Percentiles rank a stretch among this genome's conserved stretches.
Conservation (phyloP, 1,140 invertebrate species). For the Wiebesia pumilae region DNA sequence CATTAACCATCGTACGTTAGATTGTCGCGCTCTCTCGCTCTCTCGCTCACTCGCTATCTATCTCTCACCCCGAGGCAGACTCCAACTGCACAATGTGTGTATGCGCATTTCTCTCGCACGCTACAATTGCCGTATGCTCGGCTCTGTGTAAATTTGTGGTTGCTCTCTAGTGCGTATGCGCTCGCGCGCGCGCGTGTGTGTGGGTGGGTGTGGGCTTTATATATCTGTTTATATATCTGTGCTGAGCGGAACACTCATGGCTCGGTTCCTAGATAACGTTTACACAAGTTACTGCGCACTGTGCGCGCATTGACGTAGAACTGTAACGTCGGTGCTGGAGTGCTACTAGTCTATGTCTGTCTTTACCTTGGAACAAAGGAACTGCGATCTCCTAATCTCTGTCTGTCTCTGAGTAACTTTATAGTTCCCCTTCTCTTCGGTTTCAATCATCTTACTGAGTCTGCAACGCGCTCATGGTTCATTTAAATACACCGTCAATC, state of each 20-base stretch:
- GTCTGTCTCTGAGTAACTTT: conserved; percentile 17
- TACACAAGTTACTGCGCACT: conserved; percentile 47
- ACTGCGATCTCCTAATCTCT: conserved; percentile 38
- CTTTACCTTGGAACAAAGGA: conserved; percentile 32
- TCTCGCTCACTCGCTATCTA: background rate
- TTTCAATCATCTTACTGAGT: conserved; percentile 35
- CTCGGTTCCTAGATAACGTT: conserved; percentile 53
- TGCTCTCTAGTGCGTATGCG: too few relatives aligned
- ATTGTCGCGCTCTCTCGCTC: conserved; percentile 16
- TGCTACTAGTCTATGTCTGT: background rate
- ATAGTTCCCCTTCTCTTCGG: background rate
- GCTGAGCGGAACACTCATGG: background rate
- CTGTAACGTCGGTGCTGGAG: background rate
- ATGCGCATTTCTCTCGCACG: background rate
- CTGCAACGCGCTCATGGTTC: background rate
- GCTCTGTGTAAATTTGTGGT: conserved; percentile 35
- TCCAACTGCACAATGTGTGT: too few relatives aligned
- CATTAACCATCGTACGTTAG: conserved; percentile 54
- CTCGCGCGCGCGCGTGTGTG: background rate
- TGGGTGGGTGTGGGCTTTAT: too few relatives aligned
- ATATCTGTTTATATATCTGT: too few relatives aligned
- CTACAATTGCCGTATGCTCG: conserved; percentile 6
- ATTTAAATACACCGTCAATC: background rate
- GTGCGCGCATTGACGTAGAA: conserved; percentile 22
- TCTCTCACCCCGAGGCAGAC: background rate